A percentile compares a stretch with the other conserved stretches of the same genome.
phyloP scores from a whole-genome alignment of 2,113 vertebrate species.

The Tursiops truncatus region DNA sequence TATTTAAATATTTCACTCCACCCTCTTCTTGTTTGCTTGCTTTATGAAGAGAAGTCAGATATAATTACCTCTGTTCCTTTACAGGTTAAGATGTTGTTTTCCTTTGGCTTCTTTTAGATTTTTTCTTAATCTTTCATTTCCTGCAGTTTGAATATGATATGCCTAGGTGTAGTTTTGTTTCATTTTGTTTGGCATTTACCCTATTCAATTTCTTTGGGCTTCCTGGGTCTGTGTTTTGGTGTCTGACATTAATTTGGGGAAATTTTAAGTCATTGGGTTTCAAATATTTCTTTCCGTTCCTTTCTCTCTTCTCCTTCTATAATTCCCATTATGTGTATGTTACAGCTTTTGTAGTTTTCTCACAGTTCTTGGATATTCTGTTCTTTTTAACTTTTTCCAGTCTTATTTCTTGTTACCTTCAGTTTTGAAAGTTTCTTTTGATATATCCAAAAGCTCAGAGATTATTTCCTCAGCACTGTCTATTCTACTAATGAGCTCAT shows the following conservation, averaged over 20 bases:
- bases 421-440: neutral
- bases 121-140: neutral
- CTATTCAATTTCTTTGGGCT: neutral
- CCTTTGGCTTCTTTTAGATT: neutral
- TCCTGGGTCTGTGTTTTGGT: neutral
- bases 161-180: neutral
- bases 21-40: neutral
- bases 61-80: neutral
- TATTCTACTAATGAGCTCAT: neutral
- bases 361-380: neutral
- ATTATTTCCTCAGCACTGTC: neutral
- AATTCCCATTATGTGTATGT: neutral
- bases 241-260: neutral
- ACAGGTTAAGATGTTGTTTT: neutral
- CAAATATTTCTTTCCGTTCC: neutral
- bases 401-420: neutral
- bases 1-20: neutral
- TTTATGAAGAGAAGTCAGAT: neutral
- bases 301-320: neutral
- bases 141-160: neutral
- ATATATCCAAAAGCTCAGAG: neutral
- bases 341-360: neutral
- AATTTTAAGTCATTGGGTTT: neutral
- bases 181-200: neutral
- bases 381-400: neutral